Base-by-base conservation (phyloP, 1,140 invertebrate species). In the Hormaphis cornu region DNA sequence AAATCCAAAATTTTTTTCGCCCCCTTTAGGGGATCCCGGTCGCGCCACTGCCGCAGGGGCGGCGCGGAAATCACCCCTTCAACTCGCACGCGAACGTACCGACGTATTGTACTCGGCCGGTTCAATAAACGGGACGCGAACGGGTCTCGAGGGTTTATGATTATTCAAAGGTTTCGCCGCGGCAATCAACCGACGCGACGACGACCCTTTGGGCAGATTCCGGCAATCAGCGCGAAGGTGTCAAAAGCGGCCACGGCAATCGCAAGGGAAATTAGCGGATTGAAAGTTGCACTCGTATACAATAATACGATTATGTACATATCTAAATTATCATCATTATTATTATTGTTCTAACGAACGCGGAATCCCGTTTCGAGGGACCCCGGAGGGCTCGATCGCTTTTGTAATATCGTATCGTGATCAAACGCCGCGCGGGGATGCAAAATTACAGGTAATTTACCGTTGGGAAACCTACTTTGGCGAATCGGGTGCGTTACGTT, bases 181-280 rank as follows among this genome's bases (percentile, higher is more conserved):
- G 42, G 40, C 50, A 66, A 66, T 66, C 40, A 66, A 66, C 44
- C 61, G 61, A 9, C n/a, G n/a, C n/a, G 30, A 33, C 16, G 50
- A 6, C 59, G 44, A 66, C 61, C 61, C 61, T 66, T 35, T 66
- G 12, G 44, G 16, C 58, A 18, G 26, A 12, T 24, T 9, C 59
- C 40, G 26, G 40, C 18, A 66, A 66, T 48, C 61, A 50, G 10
- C 61, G 18, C 1, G 42, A 48, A 30, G 40, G 58, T 42, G 58
- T 14, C 35, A 42, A 59, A 59, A 59, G 20, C 35, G 3, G 37
- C 37, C 40, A 16, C 8, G 24, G 16, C 59, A 48, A 63, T 63
- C 59, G 59, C 59, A 63, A 48, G 59, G 61, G 61, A 66, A 66
- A 66, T 66, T 66, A 66, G 61, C 42, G 61, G 42, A 66, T 66